phyloP scores from a whole-genome alignment of 2,888 invertebrate species.

The Sisyra terminalis region DNA sequence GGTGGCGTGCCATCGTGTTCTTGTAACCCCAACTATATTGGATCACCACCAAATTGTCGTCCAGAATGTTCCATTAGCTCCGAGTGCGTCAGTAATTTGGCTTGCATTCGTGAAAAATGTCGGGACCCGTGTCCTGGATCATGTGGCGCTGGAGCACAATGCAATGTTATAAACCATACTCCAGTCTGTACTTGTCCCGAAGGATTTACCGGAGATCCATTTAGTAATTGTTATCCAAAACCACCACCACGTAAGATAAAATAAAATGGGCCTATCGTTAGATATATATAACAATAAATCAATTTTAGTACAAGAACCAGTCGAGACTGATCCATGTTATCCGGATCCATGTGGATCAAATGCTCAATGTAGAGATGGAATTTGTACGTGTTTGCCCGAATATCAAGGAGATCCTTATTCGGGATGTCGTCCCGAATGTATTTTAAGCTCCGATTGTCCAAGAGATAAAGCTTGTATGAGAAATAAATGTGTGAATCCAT shows the following conservation, averaged over 20 bases:
- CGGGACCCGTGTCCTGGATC: conserved; percentile 62
- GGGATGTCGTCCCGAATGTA: conserved; percentile 41
- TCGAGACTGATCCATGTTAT: conserved; percentile 35
- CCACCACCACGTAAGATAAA: conserved; percentile 17
- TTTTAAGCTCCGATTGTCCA: conserved; percentile 40
- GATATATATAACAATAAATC: no score
- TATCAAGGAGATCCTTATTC: conserved; percentile 32
- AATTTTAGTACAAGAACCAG: conserved; percentile 12
- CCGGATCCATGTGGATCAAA: conserved; percentile 61
- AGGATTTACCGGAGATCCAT: conserved; percentile 39
- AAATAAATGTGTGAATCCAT: conserved; percentile 41
- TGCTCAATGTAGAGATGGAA: conserved; percentile 30
- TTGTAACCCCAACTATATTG: conserved; percentile 47
- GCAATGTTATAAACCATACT: conserved; percentile 57
- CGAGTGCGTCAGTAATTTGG: conserved; percentile 53
- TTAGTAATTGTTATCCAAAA: conserved; percentile 32
- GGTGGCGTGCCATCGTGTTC: conserved; percentile 55
- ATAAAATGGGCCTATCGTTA: no score
- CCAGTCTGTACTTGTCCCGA: conserved; percentile 51
- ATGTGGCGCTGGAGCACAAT: conserved; percentile 56
- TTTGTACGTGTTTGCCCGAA: conserved; percentile 28
- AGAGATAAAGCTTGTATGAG: conserved; percentile 39
- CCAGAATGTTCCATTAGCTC: conserved; percentile 52
- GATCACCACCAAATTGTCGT: conserved; percentile 49
- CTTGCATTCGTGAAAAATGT: conserved; percentile 64